phyloP scores from a whole-genome alignment of 2,113 vertebrate species.

The Pelecanus crispus region DNA sequence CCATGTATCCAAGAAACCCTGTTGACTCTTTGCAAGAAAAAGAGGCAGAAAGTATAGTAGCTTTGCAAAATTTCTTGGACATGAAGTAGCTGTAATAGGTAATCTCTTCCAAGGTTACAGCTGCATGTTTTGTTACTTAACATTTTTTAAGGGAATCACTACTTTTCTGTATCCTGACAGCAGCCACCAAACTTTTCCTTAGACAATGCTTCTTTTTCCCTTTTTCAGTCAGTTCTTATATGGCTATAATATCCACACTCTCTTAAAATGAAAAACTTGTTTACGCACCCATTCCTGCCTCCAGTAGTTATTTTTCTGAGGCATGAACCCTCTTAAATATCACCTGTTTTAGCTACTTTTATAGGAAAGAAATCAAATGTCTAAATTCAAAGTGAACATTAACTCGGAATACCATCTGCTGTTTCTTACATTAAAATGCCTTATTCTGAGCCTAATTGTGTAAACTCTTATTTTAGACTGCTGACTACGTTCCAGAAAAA shows the following conservation, averaged over 20 bases:
- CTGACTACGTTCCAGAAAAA: background rate
- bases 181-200: background rate
- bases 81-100: background rate
- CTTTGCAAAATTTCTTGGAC: background rate
- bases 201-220: background rate
- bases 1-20: background rate
- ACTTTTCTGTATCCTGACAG: background rate
- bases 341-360: background rate
- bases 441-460: background rate
- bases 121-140: background rate
- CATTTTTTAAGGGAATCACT: background rate
- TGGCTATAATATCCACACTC: background rate
- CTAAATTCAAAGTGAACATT: background rate
- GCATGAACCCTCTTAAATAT: background rate
- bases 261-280: background rate
- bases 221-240: background rate
- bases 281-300: background rate
- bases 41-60: background rate
- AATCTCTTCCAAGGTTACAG: background rate
- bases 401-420: background rate
- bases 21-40: background rate
- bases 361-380: background rate
- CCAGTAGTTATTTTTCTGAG: background rate
- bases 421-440: background rate
- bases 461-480: background rate